These are phyloP conservation scores for Caenorhabditis latens DNA, from an alignment of 1,140 invertebrate species.

Conservation along the genomic window DNA sequence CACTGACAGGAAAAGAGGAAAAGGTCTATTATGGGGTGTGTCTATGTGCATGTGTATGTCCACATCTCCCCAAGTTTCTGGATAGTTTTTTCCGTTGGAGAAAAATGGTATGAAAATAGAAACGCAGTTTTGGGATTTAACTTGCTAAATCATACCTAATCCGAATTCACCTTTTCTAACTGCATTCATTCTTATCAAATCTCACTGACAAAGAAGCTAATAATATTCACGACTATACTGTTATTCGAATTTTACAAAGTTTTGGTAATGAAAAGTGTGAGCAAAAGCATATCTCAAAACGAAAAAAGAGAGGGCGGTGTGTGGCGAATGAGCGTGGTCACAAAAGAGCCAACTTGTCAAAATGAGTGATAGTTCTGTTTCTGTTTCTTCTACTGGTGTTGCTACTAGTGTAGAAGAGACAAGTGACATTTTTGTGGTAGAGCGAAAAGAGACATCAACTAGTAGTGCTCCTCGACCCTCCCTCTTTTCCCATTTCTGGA, in stretches of 20 bases:
- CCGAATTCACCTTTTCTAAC: no score
- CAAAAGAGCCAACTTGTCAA: constrained; percentile 38
- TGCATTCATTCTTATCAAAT: no score
- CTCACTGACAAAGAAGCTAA: no score
- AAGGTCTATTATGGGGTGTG: constrained; percentile 32
- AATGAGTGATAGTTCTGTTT: constrained; percentile 44
- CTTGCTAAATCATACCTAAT: no score
- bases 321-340: background rate
- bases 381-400: background rate
- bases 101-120: background rate
- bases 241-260: no score
- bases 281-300: background rate
- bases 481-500: background rate
- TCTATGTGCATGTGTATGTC: constrained; percentile 2
- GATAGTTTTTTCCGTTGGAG: background rate
- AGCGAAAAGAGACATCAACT: background rate
- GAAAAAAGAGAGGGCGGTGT: constrained; percentile 3
- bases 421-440: constrained; percentile 14
- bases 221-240: no score
- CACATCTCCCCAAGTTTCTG: background rate
- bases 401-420: background rate
- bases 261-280: no score
- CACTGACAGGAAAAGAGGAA: constrained; percentile 21
- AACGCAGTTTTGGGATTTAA: no score
- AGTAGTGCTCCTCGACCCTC: background rate